phyloP scores from a whole-genome alignment of 1,140 invertebrate genomes.

The Anastrepha ludens region DNA sequence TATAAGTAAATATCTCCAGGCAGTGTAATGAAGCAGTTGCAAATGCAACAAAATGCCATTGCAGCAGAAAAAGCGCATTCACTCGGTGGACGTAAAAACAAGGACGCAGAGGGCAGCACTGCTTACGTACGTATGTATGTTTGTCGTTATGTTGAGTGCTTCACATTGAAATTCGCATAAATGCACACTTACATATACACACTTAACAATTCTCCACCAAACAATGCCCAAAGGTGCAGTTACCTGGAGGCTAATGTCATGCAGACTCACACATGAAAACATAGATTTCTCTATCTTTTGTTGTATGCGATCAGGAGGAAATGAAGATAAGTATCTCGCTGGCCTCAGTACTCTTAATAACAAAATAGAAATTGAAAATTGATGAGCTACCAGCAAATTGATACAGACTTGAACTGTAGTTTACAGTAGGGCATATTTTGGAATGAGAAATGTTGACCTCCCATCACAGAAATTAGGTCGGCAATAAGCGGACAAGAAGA shows the following conservation, averaged over 20 bases:
- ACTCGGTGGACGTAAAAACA: background rate
- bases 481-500: no score
- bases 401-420: no score
- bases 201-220: background rate
- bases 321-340: background rate
- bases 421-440: no score
- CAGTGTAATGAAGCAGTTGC: background rate
- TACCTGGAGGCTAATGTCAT: background rate
- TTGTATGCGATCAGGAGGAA: background rate
- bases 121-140: no score
- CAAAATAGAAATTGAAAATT: no score
- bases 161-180: no score
- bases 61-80: background rate
- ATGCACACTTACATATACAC: background rate
- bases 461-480: no score
- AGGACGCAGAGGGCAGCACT: background rate
- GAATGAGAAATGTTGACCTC: no score
- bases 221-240: background rate
- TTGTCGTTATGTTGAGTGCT: no score
- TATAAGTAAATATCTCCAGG: background rate
- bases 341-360: no score
- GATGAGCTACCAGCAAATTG: no score
- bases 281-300: background rate
- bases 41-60: background rate
- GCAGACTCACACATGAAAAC: background rate